Conservation (phyloP, 2,797 vertebrate genomes). For the Periparus ater region DNA sequence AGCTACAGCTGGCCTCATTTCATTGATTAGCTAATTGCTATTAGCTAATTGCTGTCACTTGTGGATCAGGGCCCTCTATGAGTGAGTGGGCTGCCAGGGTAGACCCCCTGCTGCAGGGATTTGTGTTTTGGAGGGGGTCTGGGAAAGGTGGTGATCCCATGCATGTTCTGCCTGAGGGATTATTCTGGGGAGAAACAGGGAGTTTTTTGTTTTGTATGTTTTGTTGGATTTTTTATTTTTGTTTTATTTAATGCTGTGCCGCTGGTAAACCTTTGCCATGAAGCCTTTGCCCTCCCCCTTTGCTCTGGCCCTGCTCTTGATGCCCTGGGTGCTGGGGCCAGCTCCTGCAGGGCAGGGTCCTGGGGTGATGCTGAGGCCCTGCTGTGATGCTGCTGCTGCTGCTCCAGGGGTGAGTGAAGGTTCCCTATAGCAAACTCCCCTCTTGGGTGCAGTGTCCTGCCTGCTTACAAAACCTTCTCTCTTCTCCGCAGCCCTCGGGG, state of each 20-base stretch:
- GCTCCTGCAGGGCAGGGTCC: background rate
- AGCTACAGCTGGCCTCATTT: background rate
- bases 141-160: rapidly evolving
- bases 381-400: background rate
- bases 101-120: rapidly evolving
- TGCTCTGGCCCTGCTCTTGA: background rate
- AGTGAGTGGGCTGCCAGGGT: rapidly evolving
- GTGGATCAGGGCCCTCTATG: background rate
- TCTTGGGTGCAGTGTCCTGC: background rate
- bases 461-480: background rate
- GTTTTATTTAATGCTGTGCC: background rate
- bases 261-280: background rate
- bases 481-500: rapidly evolving
- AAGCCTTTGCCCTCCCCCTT: background rate
- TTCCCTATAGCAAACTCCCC: background rate
- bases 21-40: constrained; percentile 20
- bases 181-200: background rate
- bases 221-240: background rate
- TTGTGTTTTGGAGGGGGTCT: background rate
- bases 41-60: constrained; percentile 19
- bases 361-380: background rate
- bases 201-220: no score
- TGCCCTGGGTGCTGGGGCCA: background rate
- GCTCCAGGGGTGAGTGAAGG: background rate
- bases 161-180: background rate